Conservation (phyloP, 2,888 invertebrate genomes). For the Taphrorychus bicolor region DNA sequence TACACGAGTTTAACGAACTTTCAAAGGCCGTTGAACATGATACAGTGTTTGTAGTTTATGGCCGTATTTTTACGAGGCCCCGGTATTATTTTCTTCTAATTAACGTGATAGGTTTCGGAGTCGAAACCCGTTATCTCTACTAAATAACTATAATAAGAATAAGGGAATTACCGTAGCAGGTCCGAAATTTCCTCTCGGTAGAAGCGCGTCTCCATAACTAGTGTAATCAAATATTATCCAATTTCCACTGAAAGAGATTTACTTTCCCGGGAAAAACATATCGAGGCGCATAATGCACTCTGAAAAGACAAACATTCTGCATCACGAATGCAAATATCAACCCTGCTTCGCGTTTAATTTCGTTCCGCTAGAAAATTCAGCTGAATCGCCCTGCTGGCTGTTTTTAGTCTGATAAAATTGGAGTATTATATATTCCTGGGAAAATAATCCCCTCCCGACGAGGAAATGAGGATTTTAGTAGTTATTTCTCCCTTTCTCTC, state of each 20-base stretch:
- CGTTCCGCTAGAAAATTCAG: constrained; percentile 20
- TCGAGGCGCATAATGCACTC: neutral
- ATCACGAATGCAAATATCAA: constrained; percentile 30
- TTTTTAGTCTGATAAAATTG: constrained; percentile 23
- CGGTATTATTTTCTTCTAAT: neutral
- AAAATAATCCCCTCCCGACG: constrained; percentile 18
- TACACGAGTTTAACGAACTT: constrained; percentile 34
- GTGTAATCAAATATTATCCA: constrained; percentile 18
- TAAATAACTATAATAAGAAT: neutral
- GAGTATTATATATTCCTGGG: constrained; percentile 6
- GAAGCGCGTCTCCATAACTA: neutral
- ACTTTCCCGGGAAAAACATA: constrained; percentile 14
- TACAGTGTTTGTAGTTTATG: constrained; percentile 9
- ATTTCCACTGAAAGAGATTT: constrained; percentile 21
- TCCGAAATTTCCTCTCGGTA: neutral
- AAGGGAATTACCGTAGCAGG: neutral
- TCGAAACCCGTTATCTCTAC: neutral
- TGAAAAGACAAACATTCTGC: constrained; percentile 30
- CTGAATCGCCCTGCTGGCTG: constrained; percentile 16
- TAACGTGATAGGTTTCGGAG: neutral
- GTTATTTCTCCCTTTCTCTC: no score
- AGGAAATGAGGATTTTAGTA: neutral
- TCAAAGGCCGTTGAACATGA: constrained; percentile 28
- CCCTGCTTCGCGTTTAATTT: constrained; percentile 27
- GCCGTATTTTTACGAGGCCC: neutral